These are phyloP conservation scores for Columba guinea DNA, from an alignment of 2,797 vertebrate species.

Conservation along the genomic window DNA sequence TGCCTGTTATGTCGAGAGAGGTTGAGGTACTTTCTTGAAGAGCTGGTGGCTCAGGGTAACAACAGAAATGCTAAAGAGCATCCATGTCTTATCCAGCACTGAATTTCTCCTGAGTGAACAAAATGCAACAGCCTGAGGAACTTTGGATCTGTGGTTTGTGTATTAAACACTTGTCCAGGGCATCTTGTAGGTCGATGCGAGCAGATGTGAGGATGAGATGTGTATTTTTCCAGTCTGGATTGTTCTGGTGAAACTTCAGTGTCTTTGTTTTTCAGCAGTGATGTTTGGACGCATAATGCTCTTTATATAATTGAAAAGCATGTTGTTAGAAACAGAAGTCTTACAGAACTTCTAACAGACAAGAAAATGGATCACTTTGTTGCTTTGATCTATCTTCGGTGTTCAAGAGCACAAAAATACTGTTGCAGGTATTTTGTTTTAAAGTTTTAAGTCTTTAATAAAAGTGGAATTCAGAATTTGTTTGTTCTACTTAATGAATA, in stretches of 20 bases:
- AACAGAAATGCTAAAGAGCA: neutral
- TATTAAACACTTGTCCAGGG: neutral
- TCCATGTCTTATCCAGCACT: accelerated
- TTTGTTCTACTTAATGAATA: neutral
- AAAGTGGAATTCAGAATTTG: neutral
- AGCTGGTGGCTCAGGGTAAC: neutral
- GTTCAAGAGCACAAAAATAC: neutral
- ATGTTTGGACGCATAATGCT: neutral
- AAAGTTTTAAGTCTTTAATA: neutral
- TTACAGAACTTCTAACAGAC: neutral
- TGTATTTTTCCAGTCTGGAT: neutral
- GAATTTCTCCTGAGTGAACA: neutral
- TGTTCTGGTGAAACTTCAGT: neutral
- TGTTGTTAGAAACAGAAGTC: neutral
- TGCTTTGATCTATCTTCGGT: neutral
- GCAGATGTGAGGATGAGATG: neutral
- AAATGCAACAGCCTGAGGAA: neutral
- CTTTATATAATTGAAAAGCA: neutral
- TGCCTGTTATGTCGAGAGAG: neutral
- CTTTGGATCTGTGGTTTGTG: neutral
- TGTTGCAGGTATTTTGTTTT: neutral
- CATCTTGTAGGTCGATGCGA: neutral
- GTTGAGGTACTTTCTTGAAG: neutral
- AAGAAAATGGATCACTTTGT: neutral
- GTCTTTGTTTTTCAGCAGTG: neutral